phyloP scores from a whole-genome alignment of 2,113 vertebrate genomes.

The Entosphenus tridentatus region DNA sequence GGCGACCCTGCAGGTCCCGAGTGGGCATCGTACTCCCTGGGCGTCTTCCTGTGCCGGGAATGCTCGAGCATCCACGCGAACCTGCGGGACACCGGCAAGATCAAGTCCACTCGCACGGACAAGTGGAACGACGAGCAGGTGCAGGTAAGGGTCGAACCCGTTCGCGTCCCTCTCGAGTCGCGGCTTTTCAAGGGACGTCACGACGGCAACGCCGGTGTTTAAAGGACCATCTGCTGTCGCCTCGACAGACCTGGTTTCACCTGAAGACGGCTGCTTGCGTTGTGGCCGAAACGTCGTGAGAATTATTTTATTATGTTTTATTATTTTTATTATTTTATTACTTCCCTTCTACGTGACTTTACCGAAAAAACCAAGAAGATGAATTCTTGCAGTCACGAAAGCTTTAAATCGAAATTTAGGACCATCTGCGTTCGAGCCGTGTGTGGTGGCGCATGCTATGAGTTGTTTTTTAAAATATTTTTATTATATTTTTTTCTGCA shows the following conservation, averaged over 20 bases:
- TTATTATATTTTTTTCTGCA: not conserved
- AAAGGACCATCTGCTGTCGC: not conserved
- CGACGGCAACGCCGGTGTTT: not conserved
- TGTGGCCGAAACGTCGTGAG: too few species aligned
- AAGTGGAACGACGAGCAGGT: slow-evolving; percentile 62
- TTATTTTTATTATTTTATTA: too few species aligned
- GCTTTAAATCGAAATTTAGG: too few species aligned
- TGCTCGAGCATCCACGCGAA: slow-evolving; percentile 72
- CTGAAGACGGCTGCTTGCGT: too few species aligned
- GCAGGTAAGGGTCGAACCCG: slow-evolving; percentile 27
- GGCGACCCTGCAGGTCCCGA: slow-evolving; percentile 37
- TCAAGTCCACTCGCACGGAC: slow-evolving; percentile 60
- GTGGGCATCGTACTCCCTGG: slow-evolving; percentile 73
- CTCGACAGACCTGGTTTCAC: too few species aligned
- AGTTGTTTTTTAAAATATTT: not conserved
- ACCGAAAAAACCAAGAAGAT: too few species aligned
- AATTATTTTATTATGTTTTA: too few species aligned
- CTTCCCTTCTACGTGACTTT: too few species aligned
- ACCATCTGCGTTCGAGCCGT: not conserved
- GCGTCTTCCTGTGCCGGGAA: slow-evolving; percentile 69
- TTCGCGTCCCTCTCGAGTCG: not conserved
- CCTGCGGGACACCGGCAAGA: slow-evolving; percentile 61
- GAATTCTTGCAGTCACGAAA: too few species aligned
- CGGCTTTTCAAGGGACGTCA: not conserved
- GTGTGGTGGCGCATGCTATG: not conserved